A percentile compares a stretch with the other conserved stretches of the same genome.
Evolutionary conservation across 2,888 invertebrate species (phyloP).

Genomic region (Thereva nobilitata): DNA sequence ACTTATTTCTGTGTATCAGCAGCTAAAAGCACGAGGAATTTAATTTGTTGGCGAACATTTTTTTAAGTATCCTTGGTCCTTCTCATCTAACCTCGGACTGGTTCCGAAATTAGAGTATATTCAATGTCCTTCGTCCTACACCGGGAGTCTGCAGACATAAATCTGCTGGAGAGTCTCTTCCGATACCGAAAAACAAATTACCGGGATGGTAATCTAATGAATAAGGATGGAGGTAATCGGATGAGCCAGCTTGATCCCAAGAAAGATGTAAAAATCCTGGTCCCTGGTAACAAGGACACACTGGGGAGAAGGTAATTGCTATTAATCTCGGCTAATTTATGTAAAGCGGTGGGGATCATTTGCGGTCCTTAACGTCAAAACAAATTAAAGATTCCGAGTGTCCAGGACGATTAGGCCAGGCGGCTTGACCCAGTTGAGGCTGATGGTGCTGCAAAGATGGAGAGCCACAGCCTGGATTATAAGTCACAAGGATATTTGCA

Average conservation of each 20-base stretch:
- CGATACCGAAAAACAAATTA: slow-evolving; percentile 33
- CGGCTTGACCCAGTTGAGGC: slow-evolving; percentile 16
- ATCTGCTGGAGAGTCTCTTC: slow-evolving; percentile 9
- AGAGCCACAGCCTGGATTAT: slow-evolving; percentile 12
- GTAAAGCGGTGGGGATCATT: slow-evolving; percentile 28
- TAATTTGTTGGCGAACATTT: slow-evolving; percentile 25
- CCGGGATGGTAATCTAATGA: slow-evolving; percentile 32
- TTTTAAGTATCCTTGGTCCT: slow-evolving; percentile 8
- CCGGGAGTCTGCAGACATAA: slow-evolving; percentile 22
- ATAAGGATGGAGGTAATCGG: slow-evolving; percentile 31
- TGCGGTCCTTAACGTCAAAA: slow-evolving; percentile 31
- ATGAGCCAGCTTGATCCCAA: slow-evolving; percentile 17
- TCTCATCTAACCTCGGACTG: not conserved
- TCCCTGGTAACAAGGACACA: not conserved
- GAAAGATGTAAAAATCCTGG: slow-evolving; percentile 11
- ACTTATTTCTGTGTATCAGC: slow-evolving; percentile 16
- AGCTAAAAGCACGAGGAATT: slow-evolving; percentile 17
- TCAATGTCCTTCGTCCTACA: slow-evolving; percentile 12
- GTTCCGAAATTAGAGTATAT: not conserved
- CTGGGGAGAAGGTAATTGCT: slow-evolving; percentile 18
- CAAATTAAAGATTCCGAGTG: slow-evolving; percentile 25
- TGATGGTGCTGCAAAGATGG: not conserved
- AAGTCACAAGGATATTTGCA: slow-evolving; percentile 12
- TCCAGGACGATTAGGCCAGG: not conserved
- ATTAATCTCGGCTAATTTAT: slow-evolving; percentile 33